Percentiles rank a stretch among this genome's conserved stretches.
Conservation (phyloP, 2,888 invertebrate species). For the Stratiomys singularior region DNA sequence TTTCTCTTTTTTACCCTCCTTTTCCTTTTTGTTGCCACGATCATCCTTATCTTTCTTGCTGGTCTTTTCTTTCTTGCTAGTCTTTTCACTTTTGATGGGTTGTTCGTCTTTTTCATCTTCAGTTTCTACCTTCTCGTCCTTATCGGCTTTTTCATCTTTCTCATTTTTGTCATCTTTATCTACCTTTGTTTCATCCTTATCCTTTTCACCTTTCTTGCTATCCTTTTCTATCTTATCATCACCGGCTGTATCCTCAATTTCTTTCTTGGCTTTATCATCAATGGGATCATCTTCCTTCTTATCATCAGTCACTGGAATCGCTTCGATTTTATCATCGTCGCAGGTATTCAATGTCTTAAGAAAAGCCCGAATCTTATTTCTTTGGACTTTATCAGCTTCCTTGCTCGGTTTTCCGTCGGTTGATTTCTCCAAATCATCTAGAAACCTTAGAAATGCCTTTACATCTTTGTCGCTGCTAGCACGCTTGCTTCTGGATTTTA, state of each 20-base stretch:
- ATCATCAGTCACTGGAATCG: neutral
- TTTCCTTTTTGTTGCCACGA: neutral
- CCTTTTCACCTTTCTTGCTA: neutral
- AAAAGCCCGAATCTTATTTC: slow-evolving; percentile 12
- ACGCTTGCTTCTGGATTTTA: slow-evolving; percentile 5
- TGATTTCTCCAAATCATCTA: neutral
- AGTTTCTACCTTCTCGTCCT: neutral
- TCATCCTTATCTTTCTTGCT: slow-evolving; percentile 24
- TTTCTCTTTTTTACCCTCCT: slow-evolving; percentile 8
- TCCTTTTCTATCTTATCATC: slow-evolving; percentile 5
- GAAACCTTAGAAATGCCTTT: neutral
- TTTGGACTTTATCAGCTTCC: neutral
- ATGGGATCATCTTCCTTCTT: no score
- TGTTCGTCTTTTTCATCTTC: slow-evolving; percentile 5
- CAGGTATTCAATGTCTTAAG: neutral
- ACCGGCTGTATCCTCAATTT: slow-evolving; percentile 12
- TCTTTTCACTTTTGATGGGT: no score
- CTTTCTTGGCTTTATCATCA: neutral
- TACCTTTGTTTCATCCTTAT: slow-evolving; percentile 1
- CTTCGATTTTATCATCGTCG: slow-evolving; percentile 10
- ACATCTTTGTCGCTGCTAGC: neutral
- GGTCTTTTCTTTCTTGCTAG: slow-evolving; percentile 54
- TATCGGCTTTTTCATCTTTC: slow-evolving; percentile 3
- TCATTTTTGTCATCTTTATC: slow-evolving; percentile 17
- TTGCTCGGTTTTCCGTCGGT: neutral